These are phyloP conservation scores for Probosciger aterrimus DNA, from an alignment of 2,113 vertebrate genomes.

Conservation along the genomic window DNA sequence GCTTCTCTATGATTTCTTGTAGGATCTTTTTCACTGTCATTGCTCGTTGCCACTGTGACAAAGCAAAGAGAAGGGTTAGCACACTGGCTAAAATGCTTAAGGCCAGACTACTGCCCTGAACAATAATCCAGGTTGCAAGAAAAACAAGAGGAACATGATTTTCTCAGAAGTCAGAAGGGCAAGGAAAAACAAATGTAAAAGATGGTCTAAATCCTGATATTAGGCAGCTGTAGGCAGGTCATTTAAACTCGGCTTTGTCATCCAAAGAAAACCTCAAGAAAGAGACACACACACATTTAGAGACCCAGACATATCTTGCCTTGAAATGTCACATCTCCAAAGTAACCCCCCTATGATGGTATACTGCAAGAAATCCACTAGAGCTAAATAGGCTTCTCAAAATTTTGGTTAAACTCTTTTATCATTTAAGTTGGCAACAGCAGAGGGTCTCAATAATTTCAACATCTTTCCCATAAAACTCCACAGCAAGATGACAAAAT, in stretches of 20 bases:
- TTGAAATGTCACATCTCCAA: not conserved
- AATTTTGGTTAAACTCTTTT: not conserved
- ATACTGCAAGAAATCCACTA: not conserved
- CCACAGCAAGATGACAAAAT: not conserved
- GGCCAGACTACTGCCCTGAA: not conserved
- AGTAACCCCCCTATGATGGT: not conserved
- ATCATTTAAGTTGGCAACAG: not conserved
- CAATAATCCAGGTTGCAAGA: not conserved
- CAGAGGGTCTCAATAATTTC: not conserved
- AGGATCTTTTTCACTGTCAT: conserved; percentile 88
- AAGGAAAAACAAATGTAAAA: not conserved
- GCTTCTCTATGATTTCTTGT: conserved; percentile 89
- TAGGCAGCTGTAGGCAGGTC: not conserved
- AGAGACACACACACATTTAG: not conserved
- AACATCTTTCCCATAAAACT: not conserved
- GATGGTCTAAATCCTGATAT: not conserved
- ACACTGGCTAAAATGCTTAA: not conserved
- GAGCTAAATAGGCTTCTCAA: not conserved
- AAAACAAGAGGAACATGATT: not conserved
- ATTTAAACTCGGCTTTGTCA: not conserved
- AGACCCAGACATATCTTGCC: not conserved
- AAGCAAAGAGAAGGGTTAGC: not conserved
- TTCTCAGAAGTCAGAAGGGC: not conserved
- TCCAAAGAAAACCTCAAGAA: not conserved
- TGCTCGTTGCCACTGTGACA: conserved; percentile 91